Conservation (phyloP, 2,797 vertebrate species). For the Esox lucius region DNA sequence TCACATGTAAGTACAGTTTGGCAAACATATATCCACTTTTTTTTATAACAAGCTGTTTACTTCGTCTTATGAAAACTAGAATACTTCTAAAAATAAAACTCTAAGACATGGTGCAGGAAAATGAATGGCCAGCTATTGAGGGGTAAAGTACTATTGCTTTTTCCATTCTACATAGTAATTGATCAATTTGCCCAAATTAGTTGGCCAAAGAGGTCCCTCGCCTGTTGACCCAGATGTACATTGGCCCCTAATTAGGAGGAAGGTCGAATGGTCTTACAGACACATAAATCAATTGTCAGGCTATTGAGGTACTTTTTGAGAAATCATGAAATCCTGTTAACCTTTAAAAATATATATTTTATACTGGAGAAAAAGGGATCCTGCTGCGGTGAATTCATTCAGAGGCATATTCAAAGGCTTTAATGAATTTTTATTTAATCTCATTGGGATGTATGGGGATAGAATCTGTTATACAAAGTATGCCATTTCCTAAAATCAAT, state of each 20-base stretch:
- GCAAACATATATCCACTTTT: constrained; percentile 11
- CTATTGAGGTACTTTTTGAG: background rate
- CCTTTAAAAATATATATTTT: background rate
- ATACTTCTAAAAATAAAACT: no score
- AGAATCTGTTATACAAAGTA: background rate
- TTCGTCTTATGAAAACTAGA: no score
- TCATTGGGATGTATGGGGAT: background rate
- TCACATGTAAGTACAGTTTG: constrained; percentile 23
- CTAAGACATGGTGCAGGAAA: background rate
- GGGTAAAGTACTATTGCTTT: background rate
- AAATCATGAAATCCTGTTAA: constrained; percentile 1
- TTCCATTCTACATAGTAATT: background rate
- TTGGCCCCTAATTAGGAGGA: background rate
- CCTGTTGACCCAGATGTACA: background rate
- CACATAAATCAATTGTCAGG: background rate
- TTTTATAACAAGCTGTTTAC: constrained; percentile 1
- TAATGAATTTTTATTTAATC: background rate
- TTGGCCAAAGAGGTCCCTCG: background rate
- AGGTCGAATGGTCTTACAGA: no score
- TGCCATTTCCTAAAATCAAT: constrained; percentile 14
- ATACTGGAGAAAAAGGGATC: background rate
- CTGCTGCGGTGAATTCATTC: background rate
- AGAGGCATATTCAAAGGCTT: background rate
- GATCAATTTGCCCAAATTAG: constrained; percentile 4
- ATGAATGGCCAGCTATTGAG: background rate